Percentiles rank a stretch among this genome's conserved stretches.
Evolutionary conservation across 2,888 invertebrate species (phyloP).

Genomic region (Meiosimyza decipiens): DNA sequence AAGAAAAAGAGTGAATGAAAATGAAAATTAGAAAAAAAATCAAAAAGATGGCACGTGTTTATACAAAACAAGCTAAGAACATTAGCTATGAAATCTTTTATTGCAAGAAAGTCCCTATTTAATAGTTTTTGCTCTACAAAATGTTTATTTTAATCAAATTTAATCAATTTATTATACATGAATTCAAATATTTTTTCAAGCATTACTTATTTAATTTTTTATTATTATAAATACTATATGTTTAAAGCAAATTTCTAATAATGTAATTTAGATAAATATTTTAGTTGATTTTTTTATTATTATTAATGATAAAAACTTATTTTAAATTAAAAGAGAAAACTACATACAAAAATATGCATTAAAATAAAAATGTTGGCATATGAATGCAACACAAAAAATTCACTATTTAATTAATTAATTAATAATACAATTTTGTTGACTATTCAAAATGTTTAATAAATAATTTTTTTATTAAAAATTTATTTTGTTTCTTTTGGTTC

Average conservation of each 20-base stretch:
- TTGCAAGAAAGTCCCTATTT: constrained; percentile 36
- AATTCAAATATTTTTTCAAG: constrained; percentile 20
- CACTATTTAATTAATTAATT: constrained; percentile 33
- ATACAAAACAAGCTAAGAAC: constrained; percentile 21
- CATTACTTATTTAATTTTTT: constrained; percentile 1
- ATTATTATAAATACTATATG: constrained; percentile 29
- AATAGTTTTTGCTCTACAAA: constrained; percentile 44
- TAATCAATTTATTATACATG: constrained; percentile 43
- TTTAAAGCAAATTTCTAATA: constrained; percentile 50
- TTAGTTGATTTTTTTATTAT: constrained; percentile 65
- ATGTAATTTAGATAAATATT: constrained; percentile 67
- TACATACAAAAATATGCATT: constrained; percentile 32
- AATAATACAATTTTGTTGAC: constrained; percentile 64
- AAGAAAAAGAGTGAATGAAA: too few species aligned
- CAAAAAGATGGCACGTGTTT: constrained; percentile 39
- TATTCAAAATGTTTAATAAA: constrained; percentile 64
- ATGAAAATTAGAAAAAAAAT: constrained; percentile 38
- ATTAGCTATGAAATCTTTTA: too few species aligned
- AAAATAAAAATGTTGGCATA: constrained; percentile 15
- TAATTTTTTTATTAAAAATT: constrained; percentile 56
- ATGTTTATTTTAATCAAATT: constrained; percentile 32
- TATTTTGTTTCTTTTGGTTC: constrained; percentile 41
- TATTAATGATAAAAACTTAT: constrained; percentile 46
- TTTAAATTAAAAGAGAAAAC: constrained; percentile 47
- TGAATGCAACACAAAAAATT: constrained; percentile 24